Base-by-base conservation (phyloP, 2,797 vertebrate genomes). In the Sebastiscus tertius region DNA sequence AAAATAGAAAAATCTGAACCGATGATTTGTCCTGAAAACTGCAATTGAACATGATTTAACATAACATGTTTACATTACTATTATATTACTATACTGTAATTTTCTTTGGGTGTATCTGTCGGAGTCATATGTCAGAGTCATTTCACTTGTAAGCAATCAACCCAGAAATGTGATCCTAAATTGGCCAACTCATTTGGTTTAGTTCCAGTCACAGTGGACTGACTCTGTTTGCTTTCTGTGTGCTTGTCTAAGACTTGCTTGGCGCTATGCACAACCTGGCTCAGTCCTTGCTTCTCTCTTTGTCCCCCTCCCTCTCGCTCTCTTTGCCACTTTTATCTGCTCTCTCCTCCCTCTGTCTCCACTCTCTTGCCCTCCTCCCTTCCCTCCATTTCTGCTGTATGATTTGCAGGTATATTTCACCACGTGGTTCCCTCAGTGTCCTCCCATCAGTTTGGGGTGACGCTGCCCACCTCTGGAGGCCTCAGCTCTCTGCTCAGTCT, bases 391-490 rank as follows among this genome's bases (percentile, higher is more conserved):
- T 96, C 96, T 95, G 96, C 96, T 96, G 93, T 96, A 94, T 97
- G 86, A 95, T 97, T 97, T 96, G 95, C 97, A 99, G 98, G 98
- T 97, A 96, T 98, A 94, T 98, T 98, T 98, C 97, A 98, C 96
- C 98, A 98, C 93, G 96, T 96, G 97, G 97, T 97, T 92, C 97
- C 98, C 95, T 96, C 97, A 94, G 96, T 96, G 95, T 97, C 98
- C 93, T 96, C 97, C 93, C 97, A 97, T 95, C 97, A 97, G 91
- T 98, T 98, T 91, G 97, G 97, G 96, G 95, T 95, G 84, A 83
- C 94, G 92, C 95, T 96, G 92, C 91, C 94, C 83, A 93, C 95
- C 85, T 96, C 97, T 88, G 96, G 96, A 96, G 94, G 94, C 92
- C 94, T 95, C 88, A 65, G 92, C 89, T 95, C 95, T 87, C 95